Evolutionary conservation across 2,113 vertebrate species (phyloP).

Genomic region (Phrynocephalus versicolor): DNA sequence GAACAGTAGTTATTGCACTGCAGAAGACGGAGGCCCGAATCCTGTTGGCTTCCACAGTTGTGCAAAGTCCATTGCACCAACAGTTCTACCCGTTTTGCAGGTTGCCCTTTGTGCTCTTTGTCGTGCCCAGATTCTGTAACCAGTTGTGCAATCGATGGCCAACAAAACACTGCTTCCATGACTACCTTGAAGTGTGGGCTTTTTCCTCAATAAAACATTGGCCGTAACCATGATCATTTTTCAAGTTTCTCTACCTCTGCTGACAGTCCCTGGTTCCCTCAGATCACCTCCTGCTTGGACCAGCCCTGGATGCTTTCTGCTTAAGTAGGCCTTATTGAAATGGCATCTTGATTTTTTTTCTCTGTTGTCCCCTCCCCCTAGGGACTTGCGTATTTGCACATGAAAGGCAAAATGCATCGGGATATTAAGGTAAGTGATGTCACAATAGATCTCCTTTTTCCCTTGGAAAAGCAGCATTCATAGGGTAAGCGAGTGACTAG

Average conservation of each 20-base stretch:
- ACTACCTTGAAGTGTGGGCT: no score
- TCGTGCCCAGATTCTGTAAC: no score
- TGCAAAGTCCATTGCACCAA: no score
- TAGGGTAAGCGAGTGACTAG: not conserved
- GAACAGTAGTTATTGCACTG: not conserved
- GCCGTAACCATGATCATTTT: no score
- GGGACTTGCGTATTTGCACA: conserved; percentile 96
- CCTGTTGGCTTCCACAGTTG: no score
- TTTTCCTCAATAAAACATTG: no score
- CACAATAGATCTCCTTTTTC: not conserved
- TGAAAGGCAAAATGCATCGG: conserved; percentile 97
- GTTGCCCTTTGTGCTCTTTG: no score
- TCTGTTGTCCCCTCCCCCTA: conserved; percentile 58
- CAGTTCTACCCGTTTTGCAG: no score
- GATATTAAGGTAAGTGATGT: conserved; percentile 92
- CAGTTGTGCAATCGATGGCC: no score
- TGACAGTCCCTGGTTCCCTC: not conserved
- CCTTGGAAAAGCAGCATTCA: not conserved
- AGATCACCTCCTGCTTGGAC: not conserved
- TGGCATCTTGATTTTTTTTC: rapidly evolving
- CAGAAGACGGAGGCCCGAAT: not conserved
- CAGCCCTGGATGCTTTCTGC: not conserved
- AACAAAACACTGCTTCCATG: no score
- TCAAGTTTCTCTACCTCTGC: not conserved
- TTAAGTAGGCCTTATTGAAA: not conserved